Conservation (phyloP, 2,797 vertebrate species). For the Rachycentron canadum region DNA sequence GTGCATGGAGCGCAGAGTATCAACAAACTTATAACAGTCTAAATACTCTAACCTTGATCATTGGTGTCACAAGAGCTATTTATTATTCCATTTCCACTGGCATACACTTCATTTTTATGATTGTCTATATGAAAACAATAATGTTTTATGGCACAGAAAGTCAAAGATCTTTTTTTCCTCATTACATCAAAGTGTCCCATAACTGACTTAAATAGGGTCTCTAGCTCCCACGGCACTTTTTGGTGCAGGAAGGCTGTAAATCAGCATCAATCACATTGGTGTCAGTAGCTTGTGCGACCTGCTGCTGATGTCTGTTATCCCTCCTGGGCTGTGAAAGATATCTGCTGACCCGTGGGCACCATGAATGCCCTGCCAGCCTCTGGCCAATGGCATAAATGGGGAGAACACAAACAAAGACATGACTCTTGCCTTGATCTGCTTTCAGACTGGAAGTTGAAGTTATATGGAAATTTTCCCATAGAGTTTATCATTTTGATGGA, state of each 20-base stretch:
- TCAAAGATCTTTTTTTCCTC: conserved; percentile 4
- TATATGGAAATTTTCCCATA: neutral
- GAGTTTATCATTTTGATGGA: neutral
- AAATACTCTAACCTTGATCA: neutral
- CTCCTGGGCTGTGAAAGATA: neutral
- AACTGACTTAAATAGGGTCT: conserved; percentile 19
- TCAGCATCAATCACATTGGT: conserved; percentile 5
- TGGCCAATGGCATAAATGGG: conserved; percentile 7
- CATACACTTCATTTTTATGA: conserved; percentile 15
- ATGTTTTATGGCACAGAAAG: neutral
- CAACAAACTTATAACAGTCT: too few relatives aligned
- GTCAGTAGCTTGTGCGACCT: neutral
- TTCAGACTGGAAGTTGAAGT: neutral
- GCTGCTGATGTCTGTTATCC: neutral
- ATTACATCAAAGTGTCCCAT: neutral
- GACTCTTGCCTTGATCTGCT: conserved; percentile 10
- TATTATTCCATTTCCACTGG: neutral
- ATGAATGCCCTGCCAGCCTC: neutral
- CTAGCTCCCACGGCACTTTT: conserved; percentile 5
- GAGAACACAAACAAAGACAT: conserved; percentile 27
- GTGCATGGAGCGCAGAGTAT: too few relatives aligned
- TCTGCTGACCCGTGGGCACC: neutral
- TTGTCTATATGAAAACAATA: neutral
- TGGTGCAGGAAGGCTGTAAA: conserved; percentile 1
- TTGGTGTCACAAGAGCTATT: neutral